These are phyloP conservation scores for Parthenolecanium corni DNA, from an alignment of 2,888 invertebrate genomes.

Conservation along the genomic window DNA sequence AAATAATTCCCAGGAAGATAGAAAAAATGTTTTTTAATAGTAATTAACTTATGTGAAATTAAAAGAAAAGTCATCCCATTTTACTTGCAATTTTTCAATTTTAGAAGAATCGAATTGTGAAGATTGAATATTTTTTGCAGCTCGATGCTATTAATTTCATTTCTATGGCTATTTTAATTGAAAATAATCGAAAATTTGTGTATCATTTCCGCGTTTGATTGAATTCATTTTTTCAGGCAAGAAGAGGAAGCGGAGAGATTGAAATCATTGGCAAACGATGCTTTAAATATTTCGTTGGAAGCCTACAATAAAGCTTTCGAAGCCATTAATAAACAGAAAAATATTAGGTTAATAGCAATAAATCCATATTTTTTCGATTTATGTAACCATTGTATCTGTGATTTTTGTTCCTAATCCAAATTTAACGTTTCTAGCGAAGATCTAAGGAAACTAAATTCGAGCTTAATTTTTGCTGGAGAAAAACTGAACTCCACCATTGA, in stretches of 20 bases:
- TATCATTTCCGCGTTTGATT: no score
- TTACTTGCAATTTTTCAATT: no score
- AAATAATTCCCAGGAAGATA: no score
- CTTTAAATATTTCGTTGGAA: slow-evolving; percentile 66
- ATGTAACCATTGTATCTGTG: slow-evolving; percentile 2
- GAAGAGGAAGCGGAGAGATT: slow-evolving; percentile 62
- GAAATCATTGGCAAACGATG: slow-evolving; percentile 61
- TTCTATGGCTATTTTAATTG: no score
- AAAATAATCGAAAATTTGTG: no score
- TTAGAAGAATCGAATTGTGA: no score
- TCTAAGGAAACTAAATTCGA: slow-evolving; percentile 51
- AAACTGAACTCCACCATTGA: slow-evolving; percentile 57
- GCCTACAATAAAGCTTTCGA: slow-evolving; percentile 72
- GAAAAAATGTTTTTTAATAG: no score
- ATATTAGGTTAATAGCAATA: slow-evolving; percentile 49
- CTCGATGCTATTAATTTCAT: no score
- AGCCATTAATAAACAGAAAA: slow-evolving; percentile 60
- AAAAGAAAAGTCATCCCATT: no score
- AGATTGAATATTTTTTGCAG: no score
- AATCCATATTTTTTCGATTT: not conserved
- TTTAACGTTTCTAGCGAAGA: slow-evolving; percentile 45
- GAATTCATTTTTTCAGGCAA: slow-evolving; percentile 40
- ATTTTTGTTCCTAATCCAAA: not conserved
- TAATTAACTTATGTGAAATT: no score
- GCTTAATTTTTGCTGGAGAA: slow-evolving; percentile 55